Percentiles rank a stretch among this genome's conserved stretches.
Conservation (phyloP, 2,888 invertebrate species). For the Erebia ligea region DNA sequence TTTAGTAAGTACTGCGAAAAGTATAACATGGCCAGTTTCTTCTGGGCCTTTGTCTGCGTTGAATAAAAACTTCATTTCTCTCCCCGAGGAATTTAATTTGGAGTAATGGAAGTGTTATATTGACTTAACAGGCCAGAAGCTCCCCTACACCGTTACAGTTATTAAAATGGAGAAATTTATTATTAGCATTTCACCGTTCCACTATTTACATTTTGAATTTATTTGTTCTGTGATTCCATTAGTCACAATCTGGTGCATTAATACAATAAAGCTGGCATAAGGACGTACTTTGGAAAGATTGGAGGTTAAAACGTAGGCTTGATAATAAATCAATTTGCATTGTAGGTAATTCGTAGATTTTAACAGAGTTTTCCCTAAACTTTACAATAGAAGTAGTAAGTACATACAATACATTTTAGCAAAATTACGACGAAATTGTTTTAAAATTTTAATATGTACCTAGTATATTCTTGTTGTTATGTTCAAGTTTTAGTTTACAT, state of each 20-base stretch:
- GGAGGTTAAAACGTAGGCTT: constrained; percentile 26
- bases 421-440: background rate
- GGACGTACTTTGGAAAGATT: constrained; percentile 25
- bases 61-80: constrained; percentile 81
- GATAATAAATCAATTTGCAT: constrained; percentile 28
- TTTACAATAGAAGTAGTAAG: background rate
- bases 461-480: no score
- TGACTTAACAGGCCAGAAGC: constrained; percentile 82
- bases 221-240: constrained; percentile 82
- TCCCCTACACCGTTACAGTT: constrained; percentile 81
- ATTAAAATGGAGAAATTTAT: constrained; percentile 84
- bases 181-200: constrained; percentile 79
- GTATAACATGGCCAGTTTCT: constrained; percentile 62
- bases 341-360: constrained; percentile 8
- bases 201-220: constrained; percentile 83
- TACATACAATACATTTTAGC: background rate
- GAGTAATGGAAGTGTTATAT: constrained; percentile 84
- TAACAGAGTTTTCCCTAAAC: background rate
- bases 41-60: constrained; percentile 67
- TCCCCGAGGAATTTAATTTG: constrained; percentile 83
- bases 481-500: no score
- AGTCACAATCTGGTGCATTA: constrained; percentile 75
- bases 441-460: no score
- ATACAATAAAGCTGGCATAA: constrained; percentile 59
- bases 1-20: constrained; percentile 32